These are phyloP conservation scores for Echinops telfairi DNA, from an alignment of 2,113 vertebrate genomes.

Conservation along the genomic window DNA sequence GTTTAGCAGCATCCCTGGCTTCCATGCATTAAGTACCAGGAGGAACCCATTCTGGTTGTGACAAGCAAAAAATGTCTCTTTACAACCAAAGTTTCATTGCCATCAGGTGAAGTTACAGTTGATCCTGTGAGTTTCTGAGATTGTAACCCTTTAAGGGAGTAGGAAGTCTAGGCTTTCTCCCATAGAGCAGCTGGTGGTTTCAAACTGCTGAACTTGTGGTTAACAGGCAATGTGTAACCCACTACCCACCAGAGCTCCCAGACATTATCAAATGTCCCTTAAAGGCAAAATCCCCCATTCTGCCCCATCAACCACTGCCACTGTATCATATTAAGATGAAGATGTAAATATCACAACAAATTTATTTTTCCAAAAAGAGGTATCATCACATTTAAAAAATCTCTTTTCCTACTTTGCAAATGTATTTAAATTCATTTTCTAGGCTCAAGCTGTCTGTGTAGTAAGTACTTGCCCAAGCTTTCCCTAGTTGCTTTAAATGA, in stretches of 20 bases:
- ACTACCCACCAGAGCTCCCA: not conserved
- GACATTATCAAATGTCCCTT: not conserved
- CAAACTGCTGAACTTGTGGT: too few species aligned
- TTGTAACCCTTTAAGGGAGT: too few species aligned
- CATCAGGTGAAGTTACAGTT: too few species aligned
- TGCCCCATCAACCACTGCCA: not conserved
- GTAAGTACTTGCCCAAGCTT: not conserved
- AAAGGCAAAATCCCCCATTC: not conserved
- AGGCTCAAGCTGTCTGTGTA: not conserved
- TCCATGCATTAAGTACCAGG: too few species aligned
- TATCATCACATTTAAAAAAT: not conserved
- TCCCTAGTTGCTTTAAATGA: conserved; percentile 47
- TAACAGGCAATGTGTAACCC: not conserved
- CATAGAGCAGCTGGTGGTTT: too few species aligned
- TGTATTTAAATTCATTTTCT: conserved; percentile 39
- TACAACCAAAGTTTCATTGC: too few species aligned
- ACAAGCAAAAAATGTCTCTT: too few species aligned
- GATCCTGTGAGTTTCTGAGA: too few species aligned
- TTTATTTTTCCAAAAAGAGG: conserved; percentile 38
- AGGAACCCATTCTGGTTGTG: too few species aligned
- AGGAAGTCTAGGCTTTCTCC: too few species aligned
- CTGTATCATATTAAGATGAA: not conserved
- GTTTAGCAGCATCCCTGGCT: too few species aligned
- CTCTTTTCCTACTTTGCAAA: conserved; percentile 38
- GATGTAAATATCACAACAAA: not conserved